Evolutionary conservation across 2,797 vertebrate genomes (phyloP), one percentile per base, ranked within the genome.

Genomic region (Furcifer pardalis): DNA sequence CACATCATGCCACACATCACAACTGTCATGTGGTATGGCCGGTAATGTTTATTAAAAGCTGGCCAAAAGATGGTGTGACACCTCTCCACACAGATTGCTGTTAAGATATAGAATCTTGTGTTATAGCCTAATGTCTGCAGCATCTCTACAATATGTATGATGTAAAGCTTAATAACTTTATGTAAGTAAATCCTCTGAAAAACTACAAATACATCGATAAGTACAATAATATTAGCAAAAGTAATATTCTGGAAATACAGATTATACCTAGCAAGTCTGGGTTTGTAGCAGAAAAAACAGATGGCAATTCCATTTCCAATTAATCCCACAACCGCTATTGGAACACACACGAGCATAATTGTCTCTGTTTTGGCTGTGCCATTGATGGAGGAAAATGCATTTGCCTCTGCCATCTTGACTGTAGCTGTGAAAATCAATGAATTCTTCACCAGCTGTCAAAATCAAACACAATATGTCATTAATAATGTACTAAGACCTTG

Each of bases 71-170:
- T 94, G 7, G 94, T 96, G 21, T 96, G 79, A 90, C 94, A 97
- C 81, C 96, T 89, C 86, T 96, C 96, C 92, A 95, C 94, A 17
- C 96, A 96, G 56, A 96, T 95, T 90, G 95, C 96, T 4, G 96
- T 96, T 86, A 97, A 91, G 89, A 96, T 94, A 74, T 96, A 96
- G 88, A 96, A 93, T 66, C 95, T 96, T 0, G 95, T 94, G 89
- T 96, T 96, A 86, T 96, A 96, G 74, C 95, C 95, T 62, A 96
- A 95, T 27, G n/a, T 1, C 15, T 77, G 52, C 19, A 77, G 1
- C 37, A 60, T n/a, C 21, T 77, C 49, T 5, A 44, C 15, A 32
- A 69, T 1, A 25, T 59, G 74, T 19, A 69, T 32, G 59, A 17
- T 5, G 37, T 17, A 12, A 4, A 17, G 15, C 49, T 7, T 35